phyloP scores from a whole-genome alignment of 1,140 invertebrate genomes.

The Sinella curviseta region DNA sequence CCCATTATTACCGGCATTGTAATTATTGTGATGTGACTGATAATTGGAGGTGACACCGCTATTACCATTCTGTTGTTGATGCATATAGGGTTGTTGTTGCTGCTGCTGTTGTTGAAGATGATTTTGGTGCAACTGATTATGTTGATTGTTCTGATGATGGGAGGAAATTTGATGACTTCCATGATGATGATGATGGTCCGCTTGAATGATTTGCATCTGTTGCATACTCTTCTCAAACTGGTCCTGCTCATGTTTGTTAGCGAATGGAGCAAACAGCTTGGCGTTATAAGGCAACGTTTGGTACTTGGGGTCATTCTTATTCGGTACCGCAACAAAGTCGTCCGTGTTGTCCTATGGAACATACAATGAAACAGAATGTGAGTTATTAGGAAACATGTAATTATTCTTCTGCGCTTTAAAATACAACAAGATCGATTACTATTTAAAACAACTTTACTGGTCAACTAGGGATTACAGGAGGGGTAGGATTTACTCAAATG shows the following conservation, averaged over 20 bases:
- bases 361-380: not conserved
- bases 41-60: not conserved
- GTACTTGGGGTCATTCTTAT: constrained; percentile 88
- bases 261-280: constrained; percentile 63
- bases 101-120: constrained; percentile 45
- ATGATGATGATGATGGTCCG: constrained; percentile 63
- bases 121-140: constrained; percentile 36
- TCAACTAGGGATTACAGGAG: too few species aligned
- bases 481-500: too few species aligned
- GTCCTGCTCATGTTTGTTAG: constrained; percentile 43
- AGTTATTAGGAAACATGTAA: too few species aligned
- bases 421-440: too few species aligned
- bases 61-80: constrained; percentile 21
- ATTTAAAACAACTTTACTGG: too few species aligned
- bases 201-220: constrained; percentile 71
- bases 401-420: too few species aligned
- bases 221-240: constrained; percentile 56
- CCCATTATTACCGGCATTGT: not conserved
- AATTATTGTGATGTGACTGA: constrained; percentile 17
- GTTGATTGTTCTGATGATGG: constrained; percentile 52
- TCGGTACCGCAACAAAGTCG: constrained; percentile 59
- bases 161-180: constrained; percentile 54
- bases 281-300: constrained; percentile 88
- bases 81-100: constrained; percentile 33
- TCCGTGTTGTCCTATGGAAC: constrained; percentile 41